phyloP scores from a whole-genome alignment of 2,888 invertebrate genomes.

The Arge pagana region DNA sequence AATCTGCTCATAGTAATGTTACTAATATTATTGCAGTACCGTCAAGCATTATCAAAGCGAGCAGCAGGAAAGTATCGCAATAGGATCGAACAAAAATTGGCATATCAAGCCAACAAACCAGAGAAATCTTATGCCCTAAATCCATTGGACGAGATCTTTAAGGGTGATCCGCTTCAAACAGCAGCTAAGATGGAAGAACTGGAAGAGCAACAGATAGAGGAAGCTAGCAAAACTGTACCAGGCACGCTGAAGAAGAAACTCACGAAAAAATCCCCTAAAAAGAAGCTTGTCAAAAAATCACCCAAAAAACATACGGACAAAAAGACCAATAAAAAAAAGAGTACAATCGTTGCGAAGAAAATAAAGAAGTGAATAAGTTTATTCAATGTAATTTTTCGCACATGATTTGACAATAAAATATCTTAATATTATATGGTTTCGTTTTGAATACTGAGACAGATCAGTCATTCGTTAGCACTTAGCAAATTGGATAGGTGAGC shows the following conservation, averaged over 20 bases:
- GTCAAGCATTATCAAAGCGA: conserved; percentile 71
- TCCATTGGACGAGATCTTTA: conserved; percentile 76
- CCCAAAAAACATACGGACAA: conserved; percentile 41
- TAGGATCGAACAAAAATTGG: conserved; percentile 79
- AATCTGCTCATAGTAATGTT: background rate
- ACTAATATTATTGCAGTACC: conserved; percentile 61
- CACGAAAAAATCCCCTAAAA: conserved; percentile 36
- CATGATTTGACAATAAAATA: conserved; percentile 13
- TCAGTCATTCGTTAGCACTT: too few species aligned
- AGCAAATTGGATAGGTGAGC: too few species aligned
- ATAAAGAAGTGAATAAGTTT: conserved; percentile 23
- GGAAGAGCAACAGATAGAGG: conserved; percentile 34
- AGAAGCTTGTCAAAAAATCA: conserved; percentile 31
- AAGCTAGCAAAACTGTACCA: conserved; percentile 3
- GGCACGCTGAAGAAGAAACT: conserved; percentile 37
- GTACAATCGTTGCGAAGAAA: conserved; percentile 49
- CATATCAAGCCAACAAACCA: conserved; percentile 74
- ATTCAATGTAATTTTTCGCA: conserved; percentile 3
- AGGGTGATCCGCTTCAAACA: conserved; percentile 66
- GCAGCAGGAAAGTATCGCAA: conserved; percentile 79
- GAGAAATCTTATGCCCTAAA: conserved; percentile 74
- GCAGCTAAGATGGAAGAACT: conserved; percentile 61
- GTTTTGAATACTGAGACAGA: too few species aligned
- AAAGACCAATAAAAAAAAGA: conserved; percentile 43
- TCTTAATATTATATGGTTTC: conserved; percentile 11